Base-by-base conservation (phyloP, 2,113 vertebrate species). In the Tympanuchus pallidicinctus region DNA sequence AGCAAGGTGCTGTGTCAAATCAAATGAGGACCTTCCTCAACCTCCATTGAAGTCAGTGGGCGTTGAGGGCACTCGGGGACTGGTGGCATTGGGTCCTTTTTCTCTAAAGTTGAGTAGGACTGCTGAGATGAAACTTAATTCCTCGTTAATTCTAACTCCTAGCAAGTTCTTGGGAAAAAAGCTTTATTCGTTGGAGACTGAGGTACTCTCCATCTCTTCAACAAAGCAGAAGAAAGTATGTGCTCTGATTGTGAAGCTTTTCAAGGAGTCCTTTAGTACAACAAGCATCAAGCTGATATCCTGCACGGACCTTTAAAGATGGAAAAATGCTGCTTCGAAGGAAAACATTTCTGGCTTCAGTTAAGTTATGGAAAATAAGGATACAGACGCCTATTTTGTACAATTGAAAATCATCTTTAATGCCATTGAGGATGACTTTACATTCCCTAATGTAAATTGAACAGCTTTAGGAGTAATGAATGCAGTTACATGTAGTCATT, bases 131-230 rank as follows among this genome's bases (percentile, higher is more conserved):
- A 90, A 93, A 91, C 70, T 83, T 82, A 90, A 74, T 86, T 92
- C 65, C 73, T 95, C 40, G 54, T 94, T 93, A 90, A 90, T 86
- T 94, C 76, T 86, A 92, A 85, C 60, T 64, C 72, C 54, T 92
- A 65, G 76, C 87, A 95, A 94, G 69, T 82, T 79, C 69, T 87
- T 89, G 25, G 57, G 64, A 89, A 82, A 82, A 95, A 93, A 88
- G 16, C 52, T 90, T 15, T 83, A 47, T 65, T 74, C 57, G 60
- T 91, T 88, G 76, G 92, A 93, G 82, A 86, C 47, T 1, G 43
- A 86, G 80, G 93, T 90, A 78, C 19, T 30, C 48, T 92, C 47
- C 66, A 54, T 63, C 70, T 79, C 81, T 48, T 94, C 74, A 76
- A 54, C 0, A 82, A 59, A 36, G 59, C 72, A 36, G 61, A 45